Percentiles rank a stretch among this genome's conserved stretches.
These are phyloP conservation scores for Euzophera pinguis DNA, from an alignment of 2,888 invertebrate species.

Conservation along the genomic window DNA sequence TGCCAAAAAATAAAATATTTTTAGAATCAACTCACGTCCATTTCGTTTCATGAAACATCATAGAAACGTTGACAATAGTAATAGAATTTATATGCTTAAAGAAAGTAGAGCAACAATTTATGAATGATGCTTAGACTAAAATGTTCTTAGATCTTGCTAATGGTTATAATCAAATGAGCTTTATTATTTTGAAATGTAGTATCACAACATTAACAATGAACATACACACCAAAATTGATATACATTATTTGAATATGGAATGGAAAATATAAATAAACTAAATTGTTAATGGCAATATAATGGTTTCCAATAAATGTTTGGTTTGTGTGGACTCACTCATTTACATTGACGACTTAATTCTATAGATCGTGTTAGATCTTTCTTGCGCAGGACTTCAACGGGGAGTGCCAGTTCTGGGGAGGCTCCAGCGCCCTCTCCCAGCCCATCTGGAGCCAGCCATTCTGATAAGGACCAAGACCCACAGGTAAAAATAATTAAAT, in stretches of 20 bases:
- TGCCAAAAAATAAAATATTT: slow-evolving; percentile 1
- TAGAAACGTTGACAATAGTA: slow-evolving; percentile 30
- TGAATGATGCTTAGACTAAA: slow-evolving; percentile 8
- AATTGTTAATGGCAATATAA: neutral
- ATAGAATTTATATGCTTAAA: neutral
- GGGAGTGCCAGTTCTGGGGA: slow-evolving; percentile 73
- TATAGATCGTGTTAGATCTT: slow-evolving; percentile 73
- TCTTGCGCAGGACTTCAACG: slow-evolving; percentile 76
- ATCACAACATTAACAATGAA: slow-evolving; percentile 47
- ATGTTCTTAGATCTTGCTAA: slow-evolving; percentile 17
- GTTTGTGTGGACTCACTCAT: slow-evolving; percentile 55
- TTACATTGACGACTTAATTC: slow-evolving; percentile 65
- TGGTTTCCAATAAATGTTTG: slow-evolving; percentile 26
- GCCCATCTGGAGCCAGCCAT: slow-evolving; percentile 94
- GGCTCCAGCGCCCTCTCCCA: slow-evolving; percentile 80
- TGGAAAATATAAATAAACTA: neutral
- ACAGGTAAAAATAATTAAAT: slow-evolving; percentile 72
- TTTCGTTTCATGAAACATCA: slow-evolving; percentile 65
- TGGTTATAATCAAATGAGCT: slow-evolving; percentile 21
- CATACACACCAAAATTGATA: slow-evolving; percentile 45
- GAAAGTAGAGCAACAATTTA: neutral
- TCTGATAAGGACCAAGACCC: slow-evolving; percentile 94
- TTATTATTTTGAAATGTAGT: slow-evolving; percentile 34
- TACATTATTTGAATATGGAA: neutral
- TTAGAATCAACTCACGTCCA: slow-evolving; percentile 45